phyloP scores from a whole-genome alignment of 2,113 vertebrate species.

The Thamnophis sirtalis region DNA sequence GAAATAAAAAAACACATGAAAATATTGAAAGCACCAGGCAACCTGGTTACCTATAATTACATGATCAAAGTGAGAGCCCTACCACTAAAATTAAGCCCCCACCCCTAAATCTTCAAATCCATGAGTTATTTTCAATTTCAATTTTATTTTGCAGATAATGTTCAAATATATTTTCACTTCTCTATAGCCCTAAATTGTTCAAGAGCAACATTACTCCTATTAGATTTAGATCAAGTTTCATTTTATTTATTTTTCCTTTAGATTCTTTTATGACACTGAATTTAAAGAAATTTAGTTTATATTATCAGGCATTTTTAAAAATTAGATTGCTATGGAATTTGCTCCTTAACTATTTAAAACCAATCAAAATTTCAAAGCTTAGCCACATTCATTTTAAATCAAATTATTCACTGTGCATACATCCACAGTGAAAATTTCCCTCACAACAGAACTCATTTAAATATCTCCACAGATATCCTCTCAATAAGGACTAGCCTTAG shows the following conservation, averaged over 20 bases:
- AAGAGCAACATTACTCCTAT: not conserved
- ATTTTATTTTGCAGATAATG: conserved; percentile 29
- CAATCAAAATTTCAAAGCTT: conserved; percentile 16
- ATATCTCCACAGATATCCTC: not conserved
- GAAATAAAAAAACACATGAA: not conserved
- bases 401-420: not conserved
- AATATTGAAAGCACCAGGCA: not conserved
- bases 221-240: not conserved
- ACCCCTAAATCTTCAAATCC: not conserved
- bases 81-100: not conserved
- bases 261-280: conserved; percentile 4
- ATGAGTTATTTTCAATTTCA: conserved; percentile 14
- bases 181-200: not conserved
- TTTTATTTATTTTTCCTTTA: not conserved
- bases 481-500: not conserved
- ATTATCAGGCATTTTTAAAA: not conserved
- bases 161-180: not conserved
- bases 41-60: not conserved
- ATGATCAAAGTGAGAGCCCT: not conserved
- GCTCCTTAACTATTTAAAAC: conserved; percentile 16
- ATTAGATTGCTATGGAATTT: not conserved
- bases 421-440: conserved; percentile 4
- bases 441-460: not conserved
- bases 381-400: conserved; percentile 26
- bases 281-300: conserved; percentile 2